Evolutionary conservation across 92 coral and sea anemone genomes (phyloP), one percentile per base, ranked within the genome.

Genomic region (Epizoanthus ramosus): DNA sequence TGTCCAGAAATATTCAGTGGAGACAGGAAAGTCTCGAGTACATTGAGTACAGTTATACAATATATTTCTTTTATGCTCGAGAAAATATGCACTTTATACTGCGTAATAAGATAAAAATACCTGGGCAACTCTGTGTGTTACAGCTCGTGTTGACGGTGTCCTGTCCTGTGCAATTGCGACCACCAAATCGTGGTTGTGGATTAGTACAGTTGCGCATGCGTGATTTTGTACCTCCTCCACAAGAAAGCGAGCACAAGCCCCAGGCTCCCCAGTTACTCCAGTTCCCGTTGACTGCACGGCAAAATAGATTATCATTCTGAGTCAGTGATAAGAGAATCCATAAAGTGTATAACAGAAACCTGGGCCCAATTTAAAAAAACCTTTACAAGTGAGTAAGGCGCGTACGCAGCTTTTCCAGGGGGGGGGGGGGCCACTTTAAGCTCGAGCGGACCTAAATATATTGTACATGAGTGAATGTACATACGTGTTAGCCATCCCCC

Each of bases 131-230:
- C 1, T 8, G 19, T 50, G 18, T 56, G 37, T 58, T 53, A n/a
- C 80, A 74, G 35, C 28, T 74, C 18, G 66, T 3, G 24, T 57
- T 56, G 17, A n/a, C 24, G 58, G 56, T 12, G 43, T 33, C 43
- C 3, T 66, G 21, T 6, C 81, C 81, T 6, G 9, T 28, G 35
- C 81, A 75, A 35, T 31, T 31, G 1, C 43, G 17, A n/a, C 69
- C 81, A 57, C 31, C 69, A 75, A 75, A 75, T 25, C 54, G 43
- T 9, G 81, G 57, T 18, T 33, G n/a, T 7, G 68, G n/a, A n/a
- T n/a, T n/a, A n/a, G n/a, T 75, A 41, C 81, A 75, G 22, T n/a
- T 75, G 63, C 81, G 81, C 68, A 59, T 75, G 81, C 81, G 81
- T 18, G 69, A 18, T 19, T 59, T 75, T 58, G 15, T 8, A 41